phyloP scores from a whole-genome alignment of 2,113 vertebrate species.

The Sinocyclocheilus grahami region DNA sequence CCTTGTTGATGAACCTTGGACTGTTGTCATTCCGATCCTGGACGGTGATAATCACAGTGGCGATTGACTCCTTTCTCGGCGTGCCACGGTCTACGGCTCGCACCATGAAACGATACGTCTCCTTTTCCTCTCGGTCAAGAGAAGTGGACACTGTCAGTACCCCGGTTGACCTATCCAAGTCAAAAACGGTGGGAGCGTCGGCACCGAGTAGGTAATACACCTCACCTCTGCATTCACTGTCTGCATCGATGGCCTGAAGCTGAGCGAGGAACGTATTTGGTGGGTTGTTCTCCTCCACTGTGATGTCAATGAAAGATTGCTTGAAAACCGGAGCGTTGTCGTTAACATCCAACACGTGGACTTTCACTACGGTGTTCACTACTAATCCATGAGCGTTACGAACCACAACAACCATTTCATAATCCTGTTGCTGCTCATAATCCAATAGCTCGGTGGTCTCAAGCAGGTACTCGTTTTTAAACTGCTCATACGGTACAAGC shows the following conservation, averaged over 20 bases:
- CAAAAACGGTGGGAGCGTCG: constrained; percentile 87
- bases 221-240: constrained; percentile 85
- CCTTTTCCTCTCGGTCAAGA: constrained; percentile 93
- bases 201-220: constrained; percentile 89
- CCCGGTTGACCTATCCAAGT: constrained; percentile 84
- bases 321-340: constrained; percentile 93
- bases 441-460: constrained; percentile 91
- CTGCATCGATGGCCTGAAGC: constrained; percentile 88
- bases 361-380: constrained; percentile 81
- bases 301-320: constrained; percentile 84
- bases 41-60: constrained; percentile 88
- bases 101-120: constrained; percentile 91
- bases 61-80: constrained; percentile 88
- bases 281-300: constrained; percentile 92
- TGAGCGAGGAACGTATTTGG: constrained; percentile 89
- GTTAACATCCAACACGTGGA: constrained; percentile 91
- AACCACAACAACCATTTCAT: constrained; percentile 86
- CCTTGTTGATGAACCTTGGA: constrained; percentile 96
- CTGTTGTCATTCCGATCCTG: constrained; percentile 97
- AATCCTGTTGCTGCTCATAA: constrained; percentile 85
- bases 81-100: constrained; percentile 89
- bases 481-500: constrained; percentile 84
- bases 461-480: constrained; percentile 89
- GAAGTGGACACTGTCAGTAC: constrained; percentile 88
- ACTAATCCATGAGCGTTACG: constrained; percentile 79